Evolutionary conservation across 2,113 vertebrate species (phyloP).

Genomic region (Chlorodrepanis virens): DNA sequence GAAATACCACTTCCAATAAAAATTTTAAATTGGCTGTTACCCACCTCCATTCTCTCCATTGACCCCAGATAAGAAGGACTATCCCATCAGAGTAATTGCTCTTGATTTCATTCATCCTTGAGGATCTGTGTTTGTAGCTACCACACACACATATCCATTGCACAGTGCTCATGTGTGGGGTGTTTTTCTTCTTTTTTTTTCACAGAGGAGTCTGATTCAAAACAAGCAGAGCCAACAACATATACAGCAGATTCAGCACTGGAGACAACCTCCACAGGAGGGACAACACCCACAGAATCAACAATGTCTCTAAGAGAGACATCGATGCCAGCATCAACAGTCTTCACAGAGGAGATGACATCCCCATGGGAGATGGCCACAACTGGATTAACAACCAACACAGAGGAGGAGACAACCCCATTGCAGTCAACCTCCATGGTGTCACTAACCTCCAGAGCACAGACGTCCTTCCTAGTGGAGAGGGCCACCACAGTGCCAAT

Average conservation of each 20-base stretch:
- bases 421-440: fast-evolving
- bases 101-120: background rate
- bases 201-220: background rate
- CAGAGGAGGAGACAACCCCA: fast-evolving
- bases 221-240: background rate
- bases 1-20: background rate
- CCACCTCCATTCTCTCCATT: background rate
- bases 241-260: fast-evolving
- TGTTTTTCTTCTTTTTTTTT: background rate
- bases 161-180: background rate
- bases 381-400: background rate
- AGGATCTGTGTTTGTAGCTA: background rate
- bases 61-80: background rate
- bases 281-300: fast-evolving
- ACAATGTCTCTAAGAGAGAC: fast-evolving
- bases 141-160: background rate
- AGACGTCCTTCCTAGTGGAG: fast-evolving
- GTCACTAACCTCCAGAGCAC: fast-evolving
- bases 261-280: background rate
- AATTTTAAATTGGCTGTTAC: background rate
- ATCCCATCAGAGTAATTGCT: background rate
- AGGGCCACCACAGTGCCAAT: background rate
- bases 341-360: fast-evolving
- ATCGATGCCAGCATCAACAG: background rate
- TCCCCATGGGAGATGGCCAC: fast-evolving